Percentiles rank a stretch among this genome's conserved stretches.
Evolutionary conservation across 2,113 vertebrate genomes (phyloP).

Genomic region (Sebastes schlegelii): DNA sequence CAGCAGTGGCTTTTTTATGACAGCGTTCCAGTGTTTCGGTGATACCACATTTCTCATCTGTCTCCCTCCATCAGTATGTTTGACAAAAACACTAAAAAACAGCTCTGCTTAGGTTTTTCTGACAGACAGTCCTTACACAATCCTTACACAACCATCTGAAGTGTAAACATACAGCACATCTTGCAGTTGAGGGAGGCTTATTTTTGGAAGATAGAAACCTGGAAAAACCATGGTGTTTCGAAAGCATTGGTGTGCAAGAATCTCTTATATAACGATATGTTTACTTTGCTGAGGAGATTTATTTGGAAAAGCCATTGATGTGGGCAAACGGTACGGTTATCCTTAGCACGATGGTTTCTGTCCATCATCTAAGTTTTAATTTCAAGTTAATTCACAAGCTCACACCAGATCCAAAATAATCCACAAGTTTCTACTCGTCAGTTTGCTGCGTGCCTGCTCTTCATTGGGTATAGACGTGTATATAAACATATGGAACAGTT

Average conservation of each 20-base stretch:
- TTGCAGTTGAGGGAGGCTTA: slow-evolving; percentile 35
- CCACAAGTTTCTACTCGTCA: not conserved
- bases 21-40: slow-evolving; percentile 33
- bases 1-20: slow-evolving; percentile 42
- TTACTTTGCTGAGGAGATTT: slow-evolving; percentile 37
- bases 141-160: slow-evolving; percentile 22
- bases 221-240: slow-evolving; percentile 31
- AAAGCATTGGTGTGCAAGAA: not conserved
- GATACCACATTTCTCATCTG: slow-evolving; percentile 36
- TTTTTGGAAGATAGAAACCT: slow-evolving; percentile 37
- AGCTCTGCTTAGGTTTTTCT: slow-evolving; percentile 22
- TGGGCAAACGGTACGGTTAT: slow-evolving; percentile 16
- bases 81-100: slow-evolving; percentile 23
- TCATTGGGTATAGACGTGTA: not conserved
- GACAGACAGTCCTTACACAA: slow-evolving; percentile 19
- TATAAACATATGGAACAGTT: slow-evolving; percentile 3
- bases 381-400: not conserved
- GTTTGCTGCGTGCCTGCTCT: not conserved
- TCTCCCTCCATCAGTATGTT: slow-evolving; percentile 41
- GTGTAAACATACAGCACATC: slow-evolving; percentile 43
- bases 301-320: slow-evolving; percentile 17
- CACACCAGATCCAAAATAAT: not conserved
- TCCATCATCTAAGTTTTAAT: not conserved
- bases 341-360: not conserved
- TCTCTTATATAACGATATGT: slow-evolving; percentile 40